phyloP scores from a whole-genome alignment of 2,113 vertebrate species.

The Callipepla californica region DNA sequence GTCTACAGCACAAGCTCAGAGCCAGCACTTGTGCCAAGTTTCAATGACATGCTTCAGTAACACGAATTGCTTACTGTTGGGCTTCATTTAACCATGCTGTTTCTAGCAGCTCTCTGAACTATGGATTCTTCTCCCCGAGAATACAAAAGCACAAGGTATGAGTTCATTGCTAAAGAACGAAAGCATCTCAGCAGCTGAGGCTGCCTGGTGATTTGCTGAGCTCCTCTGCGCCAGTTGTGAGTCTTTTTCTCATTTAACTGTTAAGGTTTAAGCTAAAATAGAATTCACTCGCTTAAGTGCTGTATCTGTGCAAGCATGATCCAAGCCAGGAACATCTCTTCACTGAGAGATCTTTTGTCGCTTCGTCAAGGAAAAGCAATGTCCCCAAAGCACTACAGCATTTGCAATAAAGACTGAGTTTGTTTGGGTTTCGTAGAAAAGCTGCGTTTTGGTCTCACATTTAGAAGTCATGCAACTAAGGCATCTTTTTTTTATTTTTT shows the following conservation, averaged over 20 bases:
- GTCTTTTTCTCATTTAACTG: conserved; percentile 50
- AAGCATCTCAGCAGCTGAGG: conserved; percentile 53
- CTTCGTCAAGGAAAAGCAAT: background rate
- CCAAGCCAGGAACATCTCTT: conserved; percentile 12
- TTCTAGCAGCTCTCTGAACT: conserved; percentile 48
- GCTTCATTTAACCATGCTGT: conserved; percentile 51
- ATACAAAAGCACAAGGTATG: conserved; percentile 67
- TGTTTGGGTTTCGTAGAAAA: conserved; percentile 18
- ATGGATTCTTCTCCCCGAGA: conserved; percentile 43
- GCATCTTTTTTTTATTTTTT: conserved; percentile 11
- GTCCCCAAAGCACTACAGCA: background rate
- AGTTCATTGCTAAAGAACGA: conserved; percentile 70
- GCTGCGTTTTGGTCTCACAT: conserved; percentile 35
- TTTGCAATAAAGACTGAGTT: conserved; percentile 32
- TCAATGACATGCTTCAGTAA: conserved; percentile 48
- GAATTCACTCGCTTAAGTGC: background rate
- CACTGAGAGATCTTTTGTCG: background rate
- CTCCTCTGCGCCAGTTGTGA: conserved; percentile 22
- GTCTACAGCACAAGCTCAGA: conserved; percentile 31
- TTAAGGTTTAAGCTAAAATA: conserved; percentile 27
- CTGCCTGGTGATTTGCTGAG: conserved; percentile 54
- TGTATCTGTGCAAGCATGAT: background rate
- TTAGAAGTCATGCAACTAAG: conserved; percentile 14
- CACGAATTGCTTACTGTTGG: conserved; percentile 51
- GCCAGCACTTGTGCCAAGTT: conserved; percentile 1